Conservation (phyloP, 2,797 vertebrate species). For the Oophaga sylvatica region DNA sequence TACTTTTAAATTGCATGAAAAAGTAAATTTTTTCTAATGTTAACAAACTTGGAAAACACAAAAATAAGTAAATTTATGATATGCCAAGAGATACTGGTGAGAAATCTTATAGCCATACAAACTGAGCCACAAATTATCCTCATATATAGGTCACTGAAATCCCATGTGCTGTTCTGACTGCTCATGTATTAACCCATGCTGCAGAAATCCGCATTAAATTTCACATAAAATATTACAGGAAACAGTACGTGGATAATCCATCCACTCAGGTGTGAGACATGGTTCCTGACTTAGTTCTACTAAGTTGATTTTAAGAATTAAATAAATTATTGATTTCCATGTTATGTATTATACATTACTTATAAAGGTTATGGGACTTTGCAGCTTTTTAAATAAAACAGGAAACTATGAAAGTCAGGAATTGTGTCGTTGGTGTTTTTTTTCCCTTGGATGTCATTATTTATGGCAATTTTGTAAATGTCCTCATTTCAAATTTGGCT, state of each 20-base stretch:
- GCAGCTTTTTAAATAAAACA: conserved; percentile 33
- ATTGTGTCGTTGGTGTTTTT: neutral
- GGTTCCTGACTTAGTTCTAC: conserved; percentile 36
- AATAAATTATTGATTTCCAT: conserved; percentile 56
- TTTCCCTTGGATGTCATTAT: neutral
- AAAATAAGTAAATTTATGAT: neutral
- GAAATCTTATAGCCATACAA: neutral
- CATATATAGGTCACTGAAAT: conserved; percentile 47
- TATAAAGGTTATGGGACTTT: conserved; percentile 51
- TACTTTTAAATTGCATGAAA: neutral
- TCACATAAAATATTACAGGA: neutral
- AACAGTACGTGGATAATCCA: conserved; percentile 29
- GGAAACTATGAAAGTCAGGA: conserved; percentile 22
- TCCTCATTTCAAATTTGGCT: neutral
- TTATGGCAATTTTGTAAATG: conserved; percentile 20
- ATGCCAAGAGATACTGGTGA: neutral
- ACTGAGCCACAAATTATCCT: conserved; percentile 39
- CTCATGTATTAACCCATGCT: conserved; percentile 11
- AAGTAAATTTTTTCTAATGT: neutral
- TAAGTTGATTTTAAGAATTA: conserved; percentile 56
- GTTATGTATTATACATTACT: conserved; percentile 60
- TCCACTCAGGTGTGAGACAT: conserved; percentile 54
- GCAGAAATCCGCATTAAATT: conserved; percentile 18
- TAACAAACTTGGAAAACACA: neutral
- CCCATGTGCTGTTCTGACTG: conserved; percentile 12